phyloP scores from a whole-genome alignment of 2,888 invertebrate genomes.

The Palloptera scutellata region DNA sequence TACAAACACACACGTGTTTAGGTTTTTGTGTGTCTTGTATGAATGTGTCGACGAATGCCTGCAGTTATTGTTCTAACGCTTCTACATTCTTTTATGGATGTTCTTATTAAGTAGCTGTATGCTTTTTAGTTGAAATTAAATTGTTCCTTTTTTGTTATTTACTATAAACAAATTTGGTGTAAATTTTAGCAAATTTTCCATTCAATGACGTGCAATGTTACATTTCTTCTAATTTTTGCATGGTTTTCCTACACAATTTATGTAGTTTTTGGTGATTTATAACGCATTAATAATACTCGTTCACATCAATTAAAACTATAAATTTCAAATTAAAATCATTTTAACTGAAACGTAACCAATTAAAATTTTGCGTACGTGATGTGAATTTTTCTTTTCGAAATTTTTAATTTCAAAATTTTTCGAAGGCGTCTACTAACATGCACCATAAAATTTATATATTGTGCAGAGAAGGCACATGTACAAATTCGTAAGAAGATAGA shows the following conservation, averaged over 20 bases:
- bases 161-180: too few species aligned
- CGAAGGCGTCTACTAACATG: slow-evolving; percentile 27
- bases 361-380: slow-evolving; percentile 61
- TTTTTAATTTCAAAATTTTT: not conserved
- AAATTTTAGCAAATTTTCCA: too few species aligned
- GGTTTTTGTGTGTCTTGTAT: not conserved
- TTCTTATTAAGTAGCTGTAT: not conserved
- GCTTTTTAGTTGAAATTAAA: too few species aligned
- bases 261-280: too few species aligned
- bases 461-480: not conserved
- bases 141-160: too few species aligned
- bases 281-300: too few species aligned
- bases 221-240: too few species aligned
- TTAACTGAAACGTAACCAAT: slow-evolving; percentile 45
- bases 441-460: slow-evolving; percentile 22
- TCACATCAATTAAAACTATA: too few species aligned
- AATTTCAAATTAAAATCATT: too few species aligned
- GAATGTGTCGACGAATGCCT: too few species aligned
- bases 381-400: slow-evolving; percentile 45
- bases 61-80: slow-evolving; percentile 26
- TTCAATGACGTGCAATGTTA: too few species aligned
- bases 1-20: not conserved
- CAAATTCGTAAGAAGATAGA: slow-evolving; percentile 20
- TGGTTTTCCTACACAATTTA: too few species aligned
- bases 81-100: slow-evolving; percentile 8